A percentile compares a stretch with the other conserved stretches of the same genome.
These are phyloP conservation scores for Beris chalybata DNA, from an alignment of 2,888 invertebrate genomes.

Conservation along the genomic window DNA sequence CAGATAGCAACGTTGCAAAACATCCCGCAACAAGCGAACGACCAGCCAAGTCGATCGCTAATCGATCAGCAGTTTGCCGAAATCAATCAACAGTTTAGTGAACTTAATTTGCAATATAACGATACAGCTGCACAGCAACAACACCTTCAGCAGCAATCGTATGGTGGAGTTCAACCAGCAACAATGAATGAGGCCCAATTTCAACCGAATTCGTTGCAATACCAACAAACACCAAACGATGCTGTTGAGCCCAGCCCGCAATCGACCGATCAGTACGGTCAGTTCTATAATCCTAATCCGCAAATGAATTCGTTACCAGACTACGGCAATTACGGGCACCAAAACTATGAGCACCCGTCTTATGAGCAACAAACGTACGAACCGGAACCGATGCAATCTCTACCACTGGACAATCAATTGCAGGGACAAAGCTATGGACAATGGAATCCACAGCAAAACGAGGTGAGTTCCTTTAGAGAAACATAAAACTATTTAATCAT, in stretches of 20 bases:
- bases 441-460: constrained; percentile 41
- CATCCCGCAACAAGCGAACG: constrained; percentile 1
- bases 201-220: constrained; percentile 30
- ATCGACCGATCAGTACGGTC: constrained; percentile 32
- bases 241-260: constrained; percentile 15
- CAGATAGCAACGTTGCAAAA: no score
- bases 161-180: constrained; percentile 3
- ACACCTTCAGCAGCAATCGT: constrained; percentile 38
- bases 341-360: constrained; percentile 17
- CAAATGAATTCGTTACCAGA: constrained; percentile 19
- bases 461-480: constrained; percentile 36
- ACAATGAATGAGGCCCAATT: constrained; percentile 32
- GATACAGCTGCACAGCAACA: constrained; percentile 36
- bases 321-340: constrained; percentile 14
- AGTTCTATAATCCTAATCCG: constrained; percentile 28
- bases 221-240: constrained; percentile 33
- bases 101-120: constrained; percentile 52
- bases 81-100: constrained; percentile 54
- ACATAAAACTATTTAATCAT: background rate
- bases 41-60: constrained; percentile 40
- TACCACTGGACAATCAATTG: background rate
- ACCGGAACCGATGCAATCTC: constrained; percentile 6
- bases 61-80: constrained; percentile 54
- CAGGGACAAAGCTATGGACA: constrained; percentile 32
- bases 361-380: constrained; percentile 29